Base-by-base conservation (phyloP, 2,797 vertebrate genomes). In the Florisuga fusca region DNA sequence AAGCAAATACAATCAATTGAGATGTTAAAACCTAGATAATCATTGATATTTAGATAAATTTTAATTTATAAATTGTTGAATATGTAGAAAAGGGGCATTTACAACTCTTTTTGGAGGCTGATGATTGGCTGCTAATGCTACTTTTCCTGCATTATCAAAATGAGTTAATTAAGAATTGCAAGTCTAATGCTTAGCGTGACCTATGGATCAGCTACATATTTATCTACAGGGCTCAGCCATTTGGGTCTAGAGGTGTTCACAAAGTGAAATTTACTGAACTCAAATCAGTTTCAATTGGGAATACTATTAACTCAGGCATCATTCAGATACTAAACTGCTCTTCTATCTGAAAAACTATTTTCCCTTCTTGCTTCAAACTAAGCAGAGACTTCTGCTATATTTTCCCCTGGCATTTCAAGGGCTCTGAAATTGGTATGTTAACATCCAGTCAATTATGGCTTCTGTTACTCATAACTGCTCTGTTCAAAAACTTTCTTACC, bases 81-180 rank as follows among this genome's bases (percentile, higher is more conserved):
- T 87, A 76, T 90, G 48, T 41, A 81, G 59, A 93, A 10, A 29
- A 81, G 36, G 87, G 67, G 33, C 64, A 73, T 90, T 96, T 97
- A 67, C 31, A 77, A 13, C 27, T 86, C 83, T 80, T 43, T 57
- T 12, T 62, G 84, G 82, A 94, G 53, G 31, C 23, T 75, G 77
- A 88, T 73, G 46, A 64, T 83, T 78, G 87, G 48, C 68, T 93
- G 81, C 54, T 83, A 90, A 57, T 45, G 18, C 46, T 90, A 78
- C 41, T 88, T 96, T 66, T 76, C 69, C 84, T 80, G 22, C 68
- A 63, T 89, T 89, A 93, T 72, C 91, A 93, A 90, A 96, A 93
- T 84, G 31, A 92, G 48, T 93, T 94, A 88, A 94, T 94, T 84
- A 96, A 87, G 82, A 90, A 89, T 90, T 94, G 71, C 27, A 64